These are phyloP conservation scores for Polypedilum pembai DNA, from an alignment of 1,140 invertebrate genomes.

Conservation along the genomic window DNA sequence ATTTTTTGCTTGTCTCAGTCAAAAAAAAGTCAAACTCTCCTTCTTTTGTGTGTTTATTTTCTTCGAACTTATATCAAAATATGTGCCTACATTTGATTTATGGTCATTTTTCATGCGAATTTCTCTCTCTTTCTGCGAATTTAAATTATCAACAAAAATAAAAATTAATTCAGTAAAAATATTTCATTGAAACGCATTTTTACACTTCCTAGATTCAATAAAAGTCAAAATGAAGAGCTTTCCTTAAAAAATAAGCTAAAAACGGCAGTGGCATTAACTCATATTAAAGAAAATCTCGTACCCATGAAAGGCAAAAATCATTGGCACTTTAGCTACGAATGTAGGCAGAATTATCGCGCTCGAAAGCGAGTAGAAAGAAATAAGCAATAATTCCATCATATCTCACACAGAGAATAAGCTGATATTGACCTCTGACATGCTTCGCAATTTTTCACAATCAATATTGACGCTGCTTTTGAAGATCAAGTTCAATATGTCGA, in stretches of 20 bases:
- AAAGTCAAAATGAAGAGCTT: too few species aligned
- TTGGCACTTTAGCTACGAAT: too few species aligned
- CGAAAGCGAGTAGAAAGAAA: too few species aligned
- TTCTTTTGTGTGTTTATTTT: neutral
- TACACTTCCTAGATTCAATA: too few species aligned
- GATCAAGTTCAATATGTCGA: constrained; percentile 1
- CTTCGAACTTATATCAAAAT: neutral
- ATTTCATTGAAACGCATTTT: too few species aligned
- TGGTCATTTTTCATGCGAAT: constrained; percentile 1
- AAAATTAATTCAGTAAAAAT: neutral
- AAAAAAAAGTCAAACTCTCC: too few species aligned
- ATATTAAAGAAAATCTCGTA: too few species aligned
- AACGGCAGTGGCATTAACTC: too few species aligned
- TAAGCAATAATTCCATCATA: neutral
- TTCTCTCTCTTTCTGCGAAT: neutral
- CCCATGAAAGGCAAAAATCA: too few species aligned
- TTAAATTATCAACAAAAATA: neutral
- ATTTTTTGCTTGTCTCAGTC: too few species aligned
- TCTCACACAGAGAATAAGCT: constrained; percentile 8
- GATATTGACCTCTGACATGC: neutral
- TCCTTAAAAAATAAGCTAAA: too few species aligned
- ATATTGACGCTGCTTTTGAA: neutral
- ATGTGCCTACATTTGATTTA: neutral
- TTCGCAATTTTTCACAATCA: constrained; percentile 18
- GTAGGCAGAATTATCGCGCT: too few species aligned